Percentiles rank a stretch among this genome's conserved stretches.
Conservation (phyloP, 2,113 vertebrate genomes). For the Rhipidura dahli region DNA sequence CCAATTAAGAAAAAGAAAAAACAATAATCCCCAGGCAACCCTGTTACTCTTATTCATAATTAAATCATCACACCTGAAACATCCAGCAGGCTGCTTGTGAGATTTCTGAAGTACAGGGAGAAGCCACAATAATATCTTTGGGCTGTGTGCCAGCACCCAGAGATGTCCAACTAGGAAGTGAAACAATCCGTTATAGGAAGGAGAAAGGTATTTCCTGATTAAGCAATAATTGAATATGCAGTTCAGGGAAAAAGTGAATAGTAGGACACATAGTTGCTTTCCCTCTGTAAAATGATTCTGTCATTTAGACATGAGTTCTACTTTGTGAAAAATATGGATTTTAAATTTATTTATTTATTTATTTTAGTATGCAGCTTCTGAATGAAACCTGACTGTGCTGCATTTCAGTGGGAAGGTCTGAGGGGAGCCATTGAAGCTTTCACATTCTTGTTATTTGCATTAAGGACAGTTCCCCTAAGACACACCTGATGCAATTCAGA, state of each 20-base stretch:
- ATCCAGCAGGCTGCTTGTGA: background rate
- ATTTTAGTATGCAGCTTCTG: background rate
- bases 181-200: background rate
- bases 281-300: background rate
- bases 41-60: background rate
- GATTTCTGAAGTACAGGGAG: background rate
- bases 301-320: background rate
- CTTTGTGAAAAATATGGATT: background rate
- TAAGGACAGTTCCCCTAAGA: background rate
- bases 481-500: background rate
- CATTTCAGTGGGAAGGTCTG: background rate
- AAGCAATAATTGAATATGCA: background rate
- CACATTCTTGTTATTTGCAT: background rate
- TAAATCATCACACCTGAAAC: background rate
- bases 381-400: background rate
- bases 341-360: too few species aligned
- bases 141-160: background rate
- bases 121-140: background rate
- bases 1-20: background rate
- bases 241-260: background rate
- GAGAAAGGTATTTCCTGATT: background rate
- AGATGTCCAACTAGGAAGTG: background rate
- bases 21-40: background rate
- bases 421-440: background rate
- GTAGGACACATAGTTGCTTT: background rate